Evolutionary conservation across 2,797 vertebrate genomes (phyloP).

Genomic region (Borostomias antarcticus): DNA sequence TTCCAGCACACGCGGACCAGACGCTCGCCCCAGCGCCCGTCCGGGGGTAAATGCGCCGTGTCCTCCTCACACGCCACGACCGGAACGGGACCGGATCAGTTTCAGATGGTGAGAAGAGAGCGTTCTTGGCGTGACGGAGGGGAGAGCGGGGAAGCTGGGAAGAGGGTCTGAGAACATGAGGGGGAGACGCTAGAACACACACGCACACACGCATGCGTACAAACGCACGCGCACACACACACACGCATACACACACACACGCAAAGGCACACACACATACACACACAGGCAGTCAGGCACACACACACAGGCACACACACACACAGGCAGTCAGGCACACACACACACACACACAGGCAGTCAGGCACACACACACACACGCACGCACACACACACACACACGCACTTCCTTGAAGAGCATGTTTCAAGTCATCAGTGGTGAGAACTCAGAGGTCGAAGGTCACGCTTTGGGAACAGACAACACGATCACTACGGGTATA

Average conservation of each 20-base stretch:
- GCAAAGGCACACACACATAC: too few relatives aligned
- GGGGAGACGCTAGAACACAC: not conserved
- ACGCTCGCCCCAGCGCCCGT: too few relatives aligned
- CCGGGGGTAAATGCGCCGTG: conserved; percentile 9
- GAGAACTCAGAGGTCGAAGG: too few relatives aligned
- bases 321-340: too few relatives aligned
- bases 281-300: too few relatives aligned
- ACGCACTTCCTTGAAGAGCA: not conserved
- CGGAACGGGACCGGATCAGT: conserved; percentile 1
- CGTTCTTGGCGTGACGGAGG: not conserved
- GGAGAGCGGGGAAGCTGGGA: not conserved
- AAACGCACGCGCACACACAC: not conserved
- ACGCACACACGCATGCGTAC: not conserved
- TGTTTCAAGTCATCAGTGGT: not conserved
- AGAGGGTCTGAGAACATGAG: too few relatives aligned
- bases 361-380: too few relatives aligned
- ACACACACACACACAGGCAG: too few relatives aligned
- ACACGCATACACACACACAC: not conserved
- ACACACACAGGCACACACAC: too few relatives aligned
- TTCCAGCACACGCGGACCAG: conserved; percentile 69
- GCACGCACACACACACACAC: not conserved
- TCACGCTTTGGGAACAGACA: too few relatives aligned
- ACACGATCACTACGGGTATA: too few relatives aligned
- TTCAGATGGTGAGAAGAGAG: not conserved
- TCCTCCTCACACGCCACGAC: not conserved